A percentile compares a stretch with the other conserved stretches of the same genome.
phyloP scores from a whole-genome alignment of 2,113 vertebrate genomes.

The Reinhardtius hippoglossoides region DNA sequence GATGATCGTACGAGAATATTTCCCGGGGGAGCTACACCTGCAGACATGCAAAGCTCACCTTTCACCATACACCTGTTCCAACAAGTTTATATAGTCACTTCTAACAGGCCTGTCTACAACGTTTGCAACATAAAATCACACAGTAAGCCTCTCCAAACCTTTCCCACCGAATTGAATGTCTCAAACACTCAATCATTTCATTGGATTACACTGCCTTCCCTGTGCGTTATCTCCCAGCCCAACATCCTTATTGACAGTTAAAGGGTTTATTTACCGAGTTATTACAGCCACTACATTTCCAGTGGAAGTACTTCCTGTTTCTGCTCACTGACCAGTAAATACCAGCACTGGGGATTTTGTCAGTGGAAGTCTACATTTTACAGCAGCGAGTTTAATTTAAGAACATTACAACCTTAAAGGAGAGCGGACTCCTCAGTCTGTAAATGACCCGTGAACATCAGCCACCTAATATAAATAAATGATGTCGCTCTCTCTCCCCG shows the following conservation, averaged over 20 bases:
- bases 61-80: neutral
- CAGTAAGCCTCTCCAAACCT: neutral
- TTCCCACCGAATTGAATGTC: neutral
- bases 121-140: neutral
- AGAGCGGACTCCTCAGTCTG: neutral
- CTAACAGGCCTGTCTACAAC: neutral
- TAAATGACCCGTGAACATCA: neutral
- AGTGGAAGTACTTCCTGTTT: neutral
- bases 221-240: neutral
- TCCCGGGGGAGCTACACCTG: neutral
- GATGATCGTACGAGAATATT: too few species aligned
- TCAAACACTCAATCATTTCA: neutral
- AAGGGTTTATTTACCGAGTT: neutral
- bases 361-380: neutral
- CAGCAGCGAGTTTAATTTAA: neutral
- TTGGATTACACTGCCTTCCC: too few species aligned
- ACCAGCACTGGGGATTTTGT: neutral
- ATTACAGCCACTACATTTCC: neutral
- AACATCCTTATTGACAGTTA: neutral
- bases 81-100: too few species aligned
- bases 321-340: neutral
- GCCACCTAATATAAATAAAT: slow-evolving; percentile 41
- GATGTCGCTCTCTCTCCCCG: neutral
- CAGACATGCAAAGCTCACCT: neutral
- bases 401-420: neutral